These are phyloP conservation scores for Caenorhabditis sp. DNA, from an alignment of 2,888 invertebrate genomes.

Conservation along the genomic window DNA sequence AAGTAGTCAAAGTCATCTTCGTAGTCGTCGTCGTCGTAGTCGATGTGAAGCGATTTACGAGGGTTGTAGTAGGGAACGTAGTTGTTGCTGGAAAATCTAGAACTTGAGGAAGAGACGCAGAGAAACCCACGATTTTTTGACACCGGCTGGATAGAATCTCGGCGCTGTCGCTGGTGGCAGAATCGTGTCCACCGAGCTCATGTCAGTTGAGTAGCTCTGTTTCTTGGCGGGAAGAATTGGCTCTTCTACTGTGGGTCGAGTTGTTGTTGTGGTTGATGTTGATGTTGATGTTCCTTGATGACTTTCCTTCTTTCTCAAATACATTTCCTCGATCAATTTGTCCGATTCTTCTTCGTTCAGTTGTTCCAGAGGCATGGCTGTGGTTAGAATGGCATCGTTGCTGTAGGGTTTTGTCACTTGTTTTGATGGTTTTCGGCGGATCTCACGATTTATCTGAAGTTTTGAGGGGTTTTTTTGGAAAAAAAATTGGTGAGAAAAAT, in stretches of 20 bases:
- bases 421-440: slow-evolving; percentile 30
- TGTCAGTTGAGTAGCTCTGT: background rate
- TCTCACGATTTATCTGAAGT: slow-evolving; percentile 20
- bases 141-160: background rate
- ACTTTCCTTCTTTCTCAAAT: slow-evolving; percentile 26
- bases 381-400: slow-evolving; percentile 7
- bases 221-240: background rate
- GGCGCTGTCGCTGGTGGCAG: background rate
- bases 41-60: background rate
- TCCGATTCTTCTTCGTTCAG: slow-evolving; percentile 37
- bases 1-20: slow-evolving; percentile 13
- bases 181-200: background rate
- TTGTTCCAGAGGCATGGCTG: slow-evolving; percentile 19
- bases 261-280: background rate
- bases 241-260: background rate
- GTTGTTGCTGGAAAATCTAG: too few relatives aligned
- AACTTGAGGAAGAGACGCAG: too few relatives aligned
- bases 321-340: slow-evolving; percentile 40
- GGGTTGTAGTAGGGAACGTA: background rate
- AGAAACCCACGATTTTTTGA: too few relatives aligned
- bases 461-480: too few relatives aligned
- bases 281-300: background rate
- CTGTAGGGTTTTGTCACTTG: slow-evolving; percentile 31
- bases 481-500: too few relatives aligned
- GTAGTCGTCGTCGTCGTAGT: slow-evolving; percentile 18